These are phyloP conservation scores for Drosophila mauritiana DNA, from an alignment of 1,140 invertebrate species.

Conservation along the genomic window DNA sequence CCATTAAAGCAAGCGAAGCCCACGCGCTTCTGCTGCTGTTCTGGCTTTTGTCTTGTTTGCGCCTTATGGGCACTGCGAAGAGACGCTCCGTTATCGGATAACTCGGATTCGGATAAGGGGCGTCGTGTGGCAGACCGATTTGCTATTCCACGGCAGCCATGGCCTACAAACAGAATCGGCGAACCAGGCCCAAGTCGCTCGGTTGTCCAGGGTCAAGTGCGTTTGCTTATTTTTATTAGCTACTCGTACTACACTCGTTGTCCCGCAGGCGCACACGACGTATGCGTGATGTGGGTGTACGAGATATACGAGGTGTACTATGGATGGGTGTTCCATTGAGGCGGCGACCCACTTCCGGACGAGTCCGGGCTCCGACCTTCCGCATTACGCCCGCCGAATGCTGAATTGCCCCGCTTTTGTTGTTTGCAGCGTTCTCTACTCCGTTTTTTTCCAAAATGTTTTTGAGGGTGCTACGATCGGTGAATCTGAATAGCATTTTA, in stretches of 20 bases:
- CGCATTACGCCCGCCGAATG: conserved; percentile 37
- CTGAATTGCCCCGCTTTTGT: conserved; percentile 13
- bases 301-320: not conserved
- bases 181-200: conserved; percentile 7
- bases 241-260: conserved; percentile 2
- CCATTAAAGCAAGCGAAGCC: not conserved
- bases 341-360: conserved; percentile 44
- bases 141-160: conserved; percentile 37
- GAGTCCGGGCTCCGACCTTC: conserved; percentile 25
- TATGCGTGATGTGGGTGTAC: conserved; percentile 48
- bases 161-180: conserved; percentile 47
- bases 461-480: conserved; percentile 11
- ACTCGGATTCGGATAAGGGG: conserved; percentile 18
- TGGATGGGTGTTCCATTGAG: conserved; percentile 33
- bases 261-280: conserved; percentile 64
- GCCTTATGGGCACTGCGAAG: conserved; percentile 23
- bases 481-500: conserved; percentile 20
- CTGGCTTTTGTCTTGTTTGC: conserved; percentile 18
- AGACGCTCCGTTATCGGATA: conserved; percentile 36
- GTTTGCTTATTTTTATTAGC: conserved; percentile 28
- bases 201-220: conserved; percentile 39
- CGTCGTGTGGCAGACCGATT: conserved; percentile 40
- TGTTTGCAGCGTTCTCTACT: not conserved
- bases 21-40: conserved; percentile 22
- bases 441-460: conserved; percentile 2